These are phyloP conservation scores for Zaprionus tsacasi DNA, from an alignment of 1,140 invertebrate species.

Conservation along the genomic window DNA sequence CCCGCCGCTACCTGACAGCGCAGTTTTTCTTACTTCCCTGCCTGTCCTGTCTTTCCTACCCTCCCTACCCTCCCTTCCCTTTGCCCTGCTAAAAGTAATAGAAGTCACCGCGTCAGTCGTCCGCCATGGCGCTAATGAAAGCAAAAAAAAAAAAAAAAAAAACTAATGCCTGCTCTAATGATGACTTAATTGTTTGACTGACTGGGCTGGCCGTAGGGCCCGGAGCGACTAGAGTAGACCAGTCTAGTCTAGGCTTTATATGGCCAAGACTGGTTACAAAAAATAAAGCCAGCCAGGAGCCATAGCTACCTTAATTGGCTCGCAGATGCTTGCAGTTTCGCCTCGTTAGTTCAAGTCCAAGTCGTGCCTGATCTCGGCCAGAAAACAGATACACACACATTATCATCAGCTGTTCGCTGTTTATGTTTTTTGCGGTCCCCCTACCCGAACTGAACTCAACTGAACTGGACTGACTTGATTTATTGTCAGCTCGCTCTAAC, in stretches of 20 bases:
- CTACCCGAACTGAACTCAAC: background rate
- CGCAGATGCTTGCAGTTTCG: slow-evolving; percentile 35
- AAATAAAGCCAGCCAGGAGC: slow-evolving; percentile 53
- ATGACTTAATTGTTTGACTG: slow-evolving; percentile 67
- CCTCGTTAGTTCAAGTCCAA: slow-evolving; percentile 64
- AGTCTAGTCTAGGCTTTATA: slow-evolving; percentile 20
- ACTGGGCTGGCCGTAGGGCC: slow-evolving; percentile 33
- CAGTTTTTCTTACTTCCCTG: background rate
- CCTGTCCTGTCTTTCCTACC: background rate
- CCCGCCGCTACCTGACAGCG: slow-evolving; percentile 2
- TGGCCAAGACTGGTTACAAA: slow-evolving; percentile 51
- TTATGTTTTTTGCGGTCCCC: slow-evolving; percentile 63
- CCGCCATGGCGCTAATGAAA: slow-evolving; percentile 55
- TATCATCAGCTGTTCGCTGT: slow-evolving; percentile 72
- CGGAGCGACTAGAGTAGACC: background rate
- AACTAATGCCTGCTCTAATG: slow-evolving; percentile 65
- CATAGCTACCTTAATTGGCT: background rate
- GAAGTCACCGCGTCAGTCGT: slow-evolving; percentile 51
- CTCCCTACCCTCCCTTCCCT: background rate
- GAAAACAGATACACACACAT: slow-evolving; percentile 38
- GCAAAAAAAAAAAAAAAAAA: too few relatives aligned
- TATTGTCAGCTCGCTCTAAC: slow-evolving; percentile 50
- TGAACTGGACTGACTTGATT: slow-evolving; percentile 72
- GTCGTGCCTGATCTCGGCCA: slow-evolving; percentile 39
- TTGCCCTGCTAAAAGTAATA: slow-evolving; percentile 42